Conservation (phyloP, 2,113 vertebrate genomes). For the Bubo scandiacus region DNA sequence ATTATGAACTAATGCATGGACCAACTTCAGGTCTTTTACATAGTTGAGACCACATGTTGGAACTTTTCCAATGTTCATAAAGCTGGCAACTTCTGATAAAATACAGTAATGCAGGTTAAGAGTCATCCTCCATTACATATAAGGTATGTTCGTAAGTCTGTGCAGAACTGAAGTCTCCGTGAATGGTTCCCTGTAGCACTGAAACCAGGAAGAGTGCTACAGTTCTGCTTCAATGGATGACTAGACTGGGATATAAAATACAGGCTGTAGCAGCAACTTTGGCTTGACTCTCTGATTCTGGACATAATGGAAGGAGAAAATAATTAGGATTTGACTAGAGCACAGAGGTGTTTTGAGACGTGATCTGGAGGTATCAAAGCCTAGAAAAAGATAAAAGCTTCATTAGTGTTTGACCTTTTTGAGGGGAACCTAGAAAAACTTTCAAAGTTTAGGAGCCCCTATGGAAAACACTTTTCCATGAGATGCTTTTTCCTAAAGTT, state of each 20-base stretch:
- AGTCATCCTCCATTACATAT: not conserved
- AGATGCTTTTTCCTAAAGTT: not conserved
- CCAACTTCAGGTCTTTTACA: not conserved
- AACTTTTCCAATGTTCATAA: not conserved
- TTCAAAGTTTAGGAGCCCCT: not conserved
- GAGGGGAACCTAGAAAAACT: not conserved
- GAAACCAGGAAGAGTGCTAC: not conserved
- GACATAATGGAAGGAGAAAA: not conserved
- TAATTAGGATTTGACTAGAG: not conserved
- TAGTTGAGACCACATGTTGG: not conserved
- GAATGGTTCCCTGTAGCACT: not conserved
- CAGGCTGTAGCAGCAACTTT: not conserved
- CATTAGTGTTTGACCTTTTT: not conserved
- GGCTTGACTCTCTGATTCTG: not conserved
- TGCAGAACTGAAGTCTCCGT: not conserved
- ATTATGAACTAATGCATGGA: not conserved
- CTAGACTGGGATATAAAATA: not conserved
- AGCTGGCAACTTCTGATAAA: not conserved
- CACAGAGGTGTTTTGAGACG: not conserved
- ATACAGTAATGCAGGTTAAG: not conserved
- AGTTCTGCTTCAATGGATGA: not conserved
- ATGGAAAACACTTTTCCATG: fast-evolving
- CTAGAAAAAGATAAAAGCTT: not conserved
- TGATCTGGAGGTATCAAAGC: not conserved
- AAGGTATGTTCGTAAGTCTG: not conserved